Conservation (phyloP, 2,888 invertebrate genomes). For the Sminthurides aquaticus region DNA sequence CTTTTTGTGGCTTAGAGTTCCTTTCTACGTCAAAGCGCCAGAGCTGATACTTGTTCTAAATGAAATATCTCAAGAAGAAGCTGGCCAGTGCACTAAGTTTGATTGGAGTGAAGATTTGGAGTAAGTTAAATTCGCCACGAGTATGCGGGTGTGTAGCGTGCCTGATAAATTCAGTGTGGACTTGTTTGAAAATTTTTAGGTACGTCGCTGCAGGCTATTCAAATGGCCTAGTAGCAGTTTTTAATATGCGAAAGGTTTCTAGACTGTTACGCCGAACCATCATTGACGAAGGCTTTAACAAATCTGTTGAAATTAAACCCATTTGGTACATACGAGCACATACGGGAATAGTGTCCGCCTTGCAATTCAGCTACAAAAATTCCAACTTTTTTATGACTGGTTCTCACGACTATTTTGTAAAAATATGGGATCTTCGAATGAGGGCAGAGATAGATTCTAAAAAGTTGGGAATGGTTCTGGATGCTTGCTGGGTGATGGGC, state of each 20-base stretch:
- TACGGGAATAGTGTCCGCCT: conserved; percentile 19
- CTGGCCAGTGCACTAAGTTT: conserved; percentile 33
- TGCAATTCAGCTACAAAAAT: conserved; percentile 28
- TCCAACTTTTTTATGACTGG: conserved; percentile 35
- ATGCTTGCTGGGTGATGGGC: conserved; percentile 39
- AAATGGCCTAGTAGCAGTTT: conserved; percentile 34
- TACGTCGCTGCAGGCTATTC: conserved; percentile 32
- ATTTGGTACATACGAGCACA: conserved; percentile 38
- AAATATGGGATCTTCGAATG: conserved; percentile 33
- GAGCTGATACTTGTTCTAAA: conserved; percentile 30
- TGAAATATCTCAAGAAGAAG: conserved; percentile 8
- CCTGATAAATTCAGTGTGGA: background rate
- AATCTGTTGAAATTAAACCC: conserved; percentile 25
- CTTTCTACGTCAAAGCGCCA: conserved; percentile 33
- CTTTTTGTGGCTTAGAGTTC: conserved; percentile 19
- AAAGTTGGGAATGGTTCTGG: conserved; percentile 32
- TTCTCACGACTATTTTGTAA: conserved; percentile 33
- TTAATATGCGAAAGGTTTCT: conserved; percentile 27
- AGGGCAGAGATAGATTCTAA: conserved; percentile 33
- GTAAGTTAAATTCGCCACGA: conserved; percentile 22
- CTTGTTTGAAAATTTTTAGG: conserved; percentile 20
- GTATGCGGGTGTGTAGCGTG: no score
- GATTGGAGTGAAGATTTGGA: conserved; percentile 36
- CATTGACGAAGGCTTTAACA: conserved; percentile 6
- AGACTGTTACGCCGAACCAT: conserved; percentile 19